phyloP scores from a whole-genome alignment of 2,797 vertebrate genomes.

The Pyrocephalus nanus region DNA sequence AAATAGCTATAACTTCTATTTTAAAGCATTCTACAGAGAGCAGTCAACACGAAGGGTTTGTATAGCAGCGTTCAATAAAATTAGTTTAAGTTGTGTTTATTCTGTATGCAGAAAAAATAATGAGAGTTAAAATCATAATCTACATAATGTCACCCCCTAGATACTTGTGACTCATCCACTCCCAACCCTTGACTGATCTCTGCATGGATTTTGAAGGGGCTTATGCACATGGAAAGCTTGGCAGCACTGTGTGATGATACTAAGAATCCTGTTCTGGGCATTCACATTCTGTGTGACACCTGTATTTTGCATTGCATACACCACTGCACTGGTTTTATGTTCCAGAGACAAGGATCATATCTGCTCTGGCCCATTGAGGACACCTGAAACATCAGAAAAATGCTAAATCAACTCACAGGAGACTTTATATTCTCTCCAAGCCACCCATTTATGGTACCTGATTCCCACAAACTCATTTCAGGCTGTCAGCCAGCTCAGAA shows the following conservation, averaged over 20 bases:
- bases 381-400: background rate
- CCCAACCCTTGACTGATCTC: background rate
- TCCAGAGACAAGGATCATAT: accelerated
- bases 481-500: constrained; percentile 21
- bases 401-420: background rate
- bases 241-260: background rate
- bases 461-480: background rate
- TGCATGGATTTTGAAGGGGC: background rate
- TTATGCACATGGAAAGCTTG: background rate
- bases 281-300: background rate
- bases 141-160: background rate
- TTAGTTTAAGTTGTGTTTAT: background rate
- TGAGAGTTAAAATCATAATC: background rate
- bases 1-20: background rate
- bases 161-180: background rate
- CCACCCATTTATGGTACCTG: background rate
- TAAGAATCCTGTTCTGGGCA: background rate
- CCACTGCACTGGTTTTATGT: background rate
- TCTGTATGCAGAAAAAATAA: background rate
- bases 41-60: background rate
- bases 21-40: background rate
- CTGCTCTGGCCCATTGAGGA: background rate
- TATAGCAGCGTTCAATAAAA: background rate
- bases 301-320: background rate
- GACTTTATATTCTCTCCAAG: background rate